A percentile compares a stretch with the other conserved stretches of the same genome.
Evolutionary conservation across 2,113 vertebrate species (phyloP).

Genomic region (Microtus oregoni): DNA sequence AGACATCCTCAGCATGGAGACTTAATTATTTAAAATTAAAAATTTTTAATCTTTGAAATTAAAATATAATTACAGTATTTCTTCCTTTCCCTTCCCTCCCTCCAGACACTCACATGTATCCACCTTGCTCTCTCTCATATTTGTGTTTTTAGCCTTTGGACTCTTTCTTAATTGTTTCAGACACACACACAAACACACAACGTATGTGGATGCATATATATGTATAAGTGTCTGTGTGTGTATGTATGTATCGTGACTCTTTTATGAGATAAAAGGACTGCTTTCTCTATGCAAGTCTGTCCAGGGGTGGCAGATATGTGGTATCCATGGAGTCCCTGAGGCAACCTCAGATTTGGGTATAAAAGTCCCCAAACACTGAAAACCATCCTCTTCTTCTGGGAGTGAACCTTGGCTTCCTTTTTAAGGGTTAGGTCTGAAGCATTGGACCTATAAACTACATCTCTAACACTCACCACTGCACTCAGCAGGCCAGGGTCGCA

Average conservation of each 20-base stretch:
- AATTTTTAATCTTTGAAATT: neutral
- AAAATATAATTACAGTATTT: neutral
- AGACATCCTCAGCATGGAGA: neutral
- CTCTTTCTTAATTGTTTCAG: neutral
- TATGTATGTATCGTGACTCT: neutral
- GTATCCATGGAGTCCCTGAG: neutral
- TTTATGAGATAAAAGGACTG: neutral
- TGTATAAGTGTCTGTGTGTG: neutral
- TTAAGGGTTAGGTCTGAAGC: neutral
- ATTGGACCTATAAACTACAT: neutral
- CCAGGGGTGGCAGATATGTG: neutral
- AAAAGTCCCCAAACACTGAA: too few relatives aligned
- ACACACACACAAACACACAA: neutral
- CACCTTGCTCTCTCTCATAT: neutral
- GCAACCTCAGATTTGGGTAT: neutral
- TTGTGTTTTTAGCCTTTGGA: neutral
- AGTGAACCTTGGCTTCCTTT: neutral
- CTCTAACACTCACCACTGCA: neutral
- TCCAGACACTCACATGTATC: neutral
- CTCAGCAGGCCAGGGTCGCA: neutral
- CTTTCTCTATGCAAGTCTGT: neutral
- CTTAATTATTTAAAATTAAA: neutral
- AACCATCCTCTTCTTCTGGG: neutral
- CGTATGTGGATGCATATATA: neutral
- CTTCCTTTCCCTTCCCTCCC: neutral